Base-by-base conservation (phyloP, 35 echinoderm and acorn worm genomes). In the Amphiura filiformis region DNA sequence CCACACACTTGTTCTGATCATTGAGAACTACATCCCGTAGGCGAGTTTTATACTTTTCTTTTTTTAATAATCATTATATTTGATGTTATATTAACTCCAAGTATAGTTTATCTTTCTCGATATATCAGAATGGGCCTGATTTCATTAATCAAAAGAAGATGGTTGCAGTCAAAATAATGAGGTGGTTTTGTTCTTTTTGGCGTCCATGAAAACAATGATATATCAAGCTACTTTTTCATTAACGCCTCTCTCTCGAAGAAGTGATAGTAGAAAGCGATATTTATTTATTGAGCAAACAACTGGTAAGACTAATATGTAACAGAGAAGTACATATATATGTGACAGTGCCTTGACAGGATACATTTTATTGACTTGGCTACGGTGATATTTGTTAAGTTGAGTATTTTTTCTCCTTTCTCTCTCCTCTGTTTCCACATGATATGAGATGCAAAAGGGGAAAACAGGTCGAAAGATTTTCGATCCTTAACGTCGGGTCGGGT, bases 241-340 rank as follows among this genome's bases (percentile, higher is more conserved):
- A 70, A 17, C 61, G 61, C 61, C 61, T 70, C 26, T 47, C 41
- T 47, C n/a, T n/a, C n/a, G n/a, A n/a, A 17, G 41, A 47, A 47
- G 61, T 30, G 28, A 70, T 26, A 70, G 61, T 70, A 70, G 61
- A 5, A 26, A 70, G 61, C 61, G 15, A 70, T 70, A 70, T 70
- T 47, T 70, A 70, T 70, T 70, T 70, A 70, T 70, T 70, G 61
- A 70, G 61, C 61, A 70, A 70, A 70, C 61, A 70, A 30, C 61
- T n/a, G 11, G 28, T 70, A 13, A 26, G 61, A 30, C 28, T 70
- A 70, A 70, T 70, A 30, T 70, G 61, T 70, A 70, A 70, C 15
- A 70, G 61, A 70, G 61, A 70, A 70, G 61, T 70, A 70, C 61
- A 70, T 70, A 26, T 26, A 26, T 18, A 70, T 26, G 9, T 18